Percentiles rank a stretch among this genome's conserved stretches.
Evolutionary conservation across 1,140 invertebrate species (phyloP).

Genomic region (Anastrepha obliqua): DNA sequence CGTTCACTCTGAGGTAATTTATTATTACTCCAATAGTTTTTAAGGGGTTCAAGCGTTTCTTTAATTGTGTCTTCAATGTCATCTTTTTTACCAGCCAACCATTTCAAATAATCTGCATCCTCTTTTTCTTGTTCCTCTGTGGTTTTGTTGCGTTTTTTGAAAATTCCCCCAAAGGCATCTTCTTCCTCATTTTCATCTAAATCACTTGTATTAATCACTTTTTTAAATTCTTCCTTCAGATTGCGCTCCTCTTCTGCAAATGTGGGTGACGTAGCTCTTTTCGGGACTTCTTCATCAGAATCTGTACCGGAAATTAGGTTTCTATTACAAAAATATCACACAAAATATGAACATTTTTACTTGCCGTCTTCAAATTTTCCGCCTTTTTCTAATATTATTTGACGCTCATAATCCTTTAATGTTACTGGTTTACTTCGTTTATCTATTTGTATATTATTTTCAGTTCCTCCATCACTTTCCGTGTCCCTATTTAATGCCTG

Average conservation of each 20-base stretch:
- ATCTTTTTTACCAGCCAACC: slow-evolving; percentile 86
- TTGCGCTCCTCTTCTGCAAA: slow-evolving; percentile 84
- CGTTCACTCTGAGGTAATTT: slow-evolving; percentile 88
- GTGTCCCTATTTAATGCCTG: slow-evolving; percentile 62
- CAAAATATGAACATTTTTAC: background rate
- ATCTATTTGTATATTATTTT: slow-evolving; percentile 69
- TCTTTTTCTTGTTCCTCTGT: slow-evolving; percentile 78
- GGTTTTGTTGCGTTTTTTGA: slow-evolving; percentile 79
- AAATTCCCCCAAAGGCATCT: slow-evolving; percentile 76
- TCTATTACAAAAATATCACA: background rate
- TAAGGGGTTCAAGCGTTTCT: slow-evolving; percentile 78
- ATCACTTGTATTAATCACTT: slow-evolving; percentile 75
- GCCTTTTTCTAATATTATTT: slow-evolving; percentile 83
- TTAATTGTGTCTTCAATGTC: slow-evolving; percentile 80
- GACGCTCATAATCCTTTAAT: slow-evolving; percentile 87
- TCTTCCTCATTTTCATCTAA: slow-evolving; percentile 76
- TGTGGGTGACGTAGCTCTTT: slow-evolving; percentile 73
- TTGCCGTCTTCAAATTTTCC: slow-evolving; percentile 78
- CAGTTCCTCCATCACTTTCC: slow-evolving; percentile 64
- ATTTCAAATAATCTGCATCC: slow-evolving; percentile 85
- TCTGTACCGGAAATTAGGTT: slow-evolving; percentile 60
- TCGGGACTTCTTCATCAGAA: slow-evolving; percentile 56
- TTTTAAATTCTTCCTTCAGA: slow-evolving; percentile 82
- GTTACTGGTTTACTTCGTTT: slow-evolving; percentile 79
- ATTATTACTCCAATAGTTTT: slow-evolving; percentile 89